Evolutionary conservation across 2,113 vertebrate species (phyloP).

Genomic region (Microtus ochrogaster): DNA sequence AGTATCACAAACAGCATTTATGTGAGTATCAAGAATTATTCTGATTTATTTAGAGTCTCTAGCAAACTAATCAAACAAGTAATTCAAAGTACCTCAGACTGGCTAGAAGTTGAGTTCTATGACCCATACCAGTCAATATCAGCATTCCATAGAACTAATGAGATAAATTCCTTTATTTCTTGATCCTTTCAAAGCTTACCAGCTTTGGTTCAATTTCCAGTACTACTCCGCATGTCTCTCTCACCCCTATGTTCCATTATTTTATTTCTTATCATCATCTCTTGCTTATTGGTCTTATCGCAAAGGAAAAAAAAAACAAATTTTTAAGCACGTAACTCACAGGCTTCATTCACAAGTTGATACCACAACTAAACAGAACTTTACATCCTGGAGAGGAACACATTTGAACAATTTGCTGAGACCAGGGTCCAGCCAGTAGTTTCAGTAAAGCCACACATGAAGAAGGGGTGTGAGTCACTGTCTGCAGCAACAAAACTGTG

Average conservation of each 20-base stretch:
- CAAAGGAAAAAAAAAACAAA: slow-evolving; percentile 1
- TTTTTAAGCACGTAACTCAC: slow-evolving; percentile 26
- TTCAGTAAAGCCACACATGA: slow-evolving; percentile 6
- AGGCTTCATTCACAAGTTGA: slow-evolving; percentile 42
- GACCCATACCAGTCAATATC: not conserved
- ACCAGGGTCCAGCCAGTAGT: not conserved
- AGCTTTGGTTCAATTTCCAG: not conserved
- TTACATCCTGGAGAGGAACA: not conserved
- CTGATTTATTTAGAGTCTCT: slow-evolving; percentile 19
- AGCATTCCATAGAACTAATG: not conserved
- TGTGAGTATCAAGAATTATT: not conserved
- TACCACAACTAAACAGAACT: slow-evolving; percentile 48
- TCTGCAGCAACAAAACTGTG: not conserved
- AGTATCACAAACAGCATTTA: slow-evolving; percentile 55
- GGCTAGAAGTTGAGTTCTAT: not conserved
- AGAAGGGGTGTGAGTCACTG: not conserved
- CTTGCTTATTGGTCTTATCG: not conserved
- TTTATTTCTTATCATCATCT: not conserved
- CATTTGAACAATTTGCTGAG: slow-evolving; percentile 15
- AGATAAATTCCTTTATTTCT: slow-evolving; percentile 49
- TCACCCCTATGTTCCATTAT: not conserved
- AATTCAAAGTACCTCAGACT: not conserved
- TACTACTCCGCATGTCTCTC: not conserved
- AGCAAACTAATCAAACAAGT: not conserved
- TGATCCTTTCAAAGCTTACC: slow-evolving; percentile 36